These are phyloP conservation scores for Drosophila infuscata DNA, from an alignment of 2,888 invertebrate genomes.

Conservation along the genomic window DNA sequence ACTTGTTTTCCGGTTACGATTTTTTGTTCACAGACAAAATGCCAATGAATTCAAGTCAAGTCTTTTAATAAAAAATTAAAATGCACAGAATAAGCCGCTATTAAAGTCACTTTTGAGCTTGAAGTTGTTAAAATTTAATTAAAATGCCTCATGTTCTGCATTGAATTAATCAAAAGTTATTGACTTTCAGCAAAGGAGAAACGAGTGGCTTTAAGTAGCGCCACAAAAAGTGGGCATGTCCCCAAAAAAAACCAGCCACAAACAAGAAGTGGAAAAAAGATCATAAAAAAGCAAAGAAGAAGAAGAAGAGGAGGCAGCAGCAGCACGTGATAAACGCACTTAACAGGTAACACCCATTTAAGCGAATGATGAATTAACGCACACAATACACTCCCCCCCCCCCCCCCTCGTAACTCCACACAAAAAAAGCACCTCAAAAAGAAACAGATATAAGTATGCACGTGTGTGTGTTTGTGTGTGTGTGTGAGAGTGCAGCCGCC, in stretches of 20 bases:
- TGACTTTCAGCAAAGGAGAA: conserved; percentile 36
- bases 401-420: too few relatives aligned
- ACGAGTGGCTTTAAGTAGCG: conserved; percentile 43
- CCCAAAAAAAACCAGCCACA: neutral
- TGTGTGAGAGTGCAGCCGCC: conserved; percentile 30
- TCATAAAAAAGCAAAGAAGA: conserved; percentile 49
- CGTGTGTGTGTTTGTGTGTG: neutral
- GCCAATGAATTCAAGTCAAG: neutral
- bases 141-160: conserved; percentile 58
- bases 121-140: conserved; percentile 44
- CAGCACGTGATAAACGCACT: conserved; percentile 82
- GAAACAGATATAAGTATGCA: conserved; percentile 14
- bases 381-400: conserved; percentile 1
- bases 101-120: conserved; percentile 22
- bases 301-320: conserved; percentile 30
- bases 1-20: neutral
- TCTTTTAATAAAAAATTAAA: neutral
- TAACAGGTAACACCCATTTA: conserved; percentile 82
- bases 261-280: conserved; percentile 32
- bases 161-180: conserved; percentile 66
- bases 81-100: conserved; percentile 15
- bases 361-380: conserved; percentile 72
- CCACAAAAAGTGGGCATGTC: conserved; percentile 40
- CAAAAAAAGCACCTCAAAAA: conserved; percentile 2
- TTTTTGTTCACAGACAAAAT: neutral